Evolutionary conservation across 2,888 invertebrate genomes (phyloP).

Genomic region (Erpobdella octoculata): DNA sequence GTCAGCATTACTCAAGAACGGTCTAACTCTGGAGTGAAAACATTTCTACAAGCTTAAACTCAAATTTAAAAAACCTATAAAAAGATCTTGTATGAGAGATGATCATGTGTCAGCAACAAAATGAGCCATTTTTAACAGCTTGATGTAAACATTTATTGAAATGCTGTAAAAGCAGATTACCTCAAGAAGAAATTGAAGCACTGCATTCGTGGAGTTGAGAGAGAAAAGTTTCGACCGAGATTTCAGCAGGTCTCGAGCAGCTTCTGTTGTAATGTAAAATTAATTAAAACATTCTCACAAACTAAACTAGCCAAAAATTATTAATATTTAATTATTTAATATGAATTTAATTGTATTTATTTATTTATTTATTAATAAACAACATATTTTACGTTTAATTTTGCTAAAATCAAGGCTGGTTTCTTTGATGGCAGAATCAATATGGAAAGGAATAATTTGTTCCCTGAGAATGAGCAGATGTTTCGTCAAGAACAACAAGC

Average conservation of each 20-base stretch:
- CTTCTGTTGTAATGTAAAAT: conserved; percentile 45
- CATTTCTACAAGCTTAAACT: not conserved
- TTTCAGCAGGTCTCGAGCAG: conserved; percentile 57
- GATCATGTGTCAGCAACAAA: too few relatives aligned
- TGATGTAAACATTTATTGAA: too few relatives aligned
- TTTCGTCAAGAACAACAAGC: conserved; percentile 91
- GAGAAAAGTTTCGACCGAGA: conserved; percentile 79
- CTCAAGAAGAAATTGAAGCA: conserved; percentile 71
- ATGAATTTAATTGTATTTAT: not conserved
- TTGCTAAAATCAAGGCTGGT: conserved; percentile 86
- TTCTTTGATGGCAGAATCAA: conserved; percentile 71
- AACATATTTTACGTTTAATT: conserved; percentile 66
- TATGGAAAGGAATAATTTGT: conserved; percentile 95
- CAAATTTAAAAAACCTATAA: conserved; percentile 20
- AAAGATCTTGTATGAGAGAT: too few relatives aligned
- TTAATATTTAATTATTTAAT: not conserved
- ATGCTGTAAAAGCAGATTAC: too few relatives aligned
- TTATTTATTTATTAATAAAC: not conserved
- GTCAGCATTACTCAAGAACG: too few relatives aligned
- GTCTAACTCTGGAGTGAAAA: not conserved
- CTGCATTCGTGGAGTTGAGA: conserved; percentile 75
- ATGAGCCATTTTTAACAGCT: too few relatives aligned
- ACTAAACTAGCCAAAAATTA: not conserved
- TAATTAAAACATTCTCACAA: not conserved
- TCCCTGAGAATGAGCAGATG: conserved; percentile 90